Evolutionary conservation across 2,888 invertebrate genomes (phyloP), one percentile per base, ranked within the genome.

Genomic region (Dexiosoma caninum): DNA sequence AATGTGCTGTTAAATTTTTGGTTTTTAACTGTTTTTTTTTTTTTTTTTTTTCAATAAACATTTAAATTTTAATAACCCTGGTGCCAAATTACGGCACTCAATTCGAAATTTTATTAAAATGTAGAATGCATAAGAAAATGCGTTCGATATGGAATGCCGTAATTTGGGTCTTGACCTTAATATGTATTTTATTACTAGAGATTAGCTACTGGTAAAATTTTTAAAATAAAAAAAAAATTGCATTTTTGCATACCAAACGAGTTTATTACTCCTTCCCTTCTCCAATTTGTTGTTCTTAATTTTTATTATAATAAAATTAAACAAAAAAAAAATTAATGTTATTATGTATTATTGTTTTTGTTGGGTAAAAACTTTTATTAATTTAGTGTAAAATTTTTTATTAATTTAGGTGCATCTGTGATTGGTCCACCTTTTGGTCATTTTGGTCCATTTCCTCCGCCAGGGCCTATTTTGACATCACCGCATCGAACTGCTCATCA

Each of bases 361-460:
- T 32, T 16, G 7, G 12, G 37, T n/a, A 42, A 49, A n/a, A 19
- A 51, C 42, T 59, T 19, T 42, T 53, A 8, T 14, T 42, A 35
- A 59, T 40, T 30, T 1, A 35, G 3, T 32, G 19, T 46, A 9
- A 21, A n/a, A n/a, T n/a, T n/a, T 40, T 59, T 72, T 21, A 49
- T 53, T 51, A 67, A 51, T 70, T 59, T 74, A 93, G 93, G 93
- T 88, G 92, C 93, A 82, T 92, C 92, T 49, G 91, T 93, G 86
- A 90, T 93, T 85, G 92, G 92, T 35, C 87, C 88, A 8, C 87
- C 89, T 5, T 89, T 88, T 75, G 90, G 91, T 23, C 91, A 91
- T 44, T 90, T 90, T 51, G 91, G 92, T 7, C 86, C 87, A 40
- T 89, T 87, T 82, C 92, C 92, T 10, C 89, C 92, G 82, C 92